Conservation (phyloP, 2,113 vertebrate species). For the Diadophis punctatus region DNA sequence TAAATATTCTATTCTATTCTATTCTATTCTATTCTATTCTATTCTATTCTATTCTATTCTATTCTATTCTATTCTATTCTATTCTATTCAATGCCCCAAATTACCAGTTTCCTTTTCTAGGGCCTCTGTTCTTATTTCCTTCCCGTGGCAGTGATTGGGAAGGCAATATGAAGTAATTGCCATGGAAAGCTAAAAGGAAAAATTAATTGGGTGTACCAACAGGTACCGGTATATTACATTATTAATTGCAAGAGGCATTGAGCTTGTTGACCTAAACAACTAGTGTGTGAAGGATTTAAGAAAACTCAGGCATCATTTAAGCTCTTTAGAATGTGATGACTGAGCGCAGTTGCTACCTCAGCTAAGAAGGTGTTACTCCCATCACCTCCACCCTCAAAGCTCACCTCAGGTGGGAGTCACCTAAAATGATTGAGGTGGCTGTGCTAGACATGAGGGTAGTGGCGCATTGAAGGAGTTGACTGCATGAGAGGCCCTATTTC, state of each 20-base stretch:
- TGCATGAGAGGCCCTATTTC: neutral
- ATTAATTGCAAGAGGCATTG: constrained; percentile 18
- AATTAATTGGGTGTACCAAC: constrained; percentile 30
- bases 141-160: neutral
- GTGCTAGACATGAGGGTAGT: neutral
- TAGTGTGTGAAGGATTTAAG: constrained; percentile 29
- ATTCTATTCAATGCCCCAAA: too few species aligned
- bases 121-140: neutral
- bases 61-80: too few species aligned
- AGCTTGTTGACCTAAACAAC: constrained; percentile 24
- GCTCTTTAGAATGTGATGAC: neutral
- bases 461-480: neutral
- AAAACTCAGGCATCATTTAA: neutral
- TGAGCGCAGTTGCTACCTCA: neutral
- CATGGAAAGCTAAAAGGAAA: constrained; percentile 14
- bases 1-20: too few species aligned
- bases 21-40: too few species aligned
- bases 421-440: neutral
- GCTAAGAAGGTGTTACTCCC: neutral
- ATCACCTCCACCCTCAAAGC: neutral
- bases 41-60: too few species aligned
- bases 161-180: constrained; percentile 31
- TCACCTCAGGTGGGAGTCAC: neutral
- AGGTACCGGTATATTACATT: neutral
- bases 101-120: neutral